Base-by-base conservation (phyloP, 2,113 vertebrate species). In the Microcebus griseorufus region DNA sequence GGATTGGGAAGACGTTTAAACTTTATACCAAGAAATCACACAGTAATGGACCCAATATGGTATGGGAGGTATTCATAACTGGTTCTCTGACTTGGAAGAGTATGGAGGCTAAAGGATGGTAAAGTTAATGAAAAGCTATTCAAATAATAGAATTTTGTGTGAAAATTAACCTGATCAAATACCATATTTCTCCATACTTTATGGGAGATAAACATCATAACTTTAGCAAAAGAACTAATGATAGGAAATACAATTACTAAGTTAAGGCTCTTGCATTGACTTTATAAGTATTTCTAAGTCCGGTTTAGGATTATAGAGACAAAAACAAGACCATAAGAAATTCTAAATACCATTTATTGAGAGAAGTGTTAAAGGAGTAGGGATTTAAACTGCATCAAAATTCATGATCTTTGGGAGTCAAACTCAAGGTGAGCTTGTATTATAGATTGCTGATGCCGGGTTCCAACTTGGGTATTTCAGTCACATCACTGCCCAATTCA, bases 21-120 rank as follows among this genome's bases (percentile, higher is more conserved):
- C 23, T 1, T 97, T 84, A 1, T 89, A 84, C 53, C 51, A 88
- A 94, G 48, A 96, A 95, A 0, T n/a, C 22, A 22, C 48, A 89
- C 32, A 18, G 9, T 82, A 58, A 22, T 42, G n/a, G 29, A 13
- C n/a, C n/a, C 67, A 65, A 51, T 14, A 9, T 80, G 34, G 5
- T 88, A 4, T 60, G 93, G 79, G 48, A 88, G 51, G 48, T 88
- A 45, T 9, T 95, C 29, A 80, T 95, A 87, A 62, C 42, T 89
- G 64, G 9, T 90, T 79, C 22, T 85, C 76, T 96, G 93, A 89
- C 69, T 8, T 93, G 76, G 98, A 97, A 81, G 4, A 94, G 23
- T 87, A 18, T 20, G 65, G 92, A 94, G 34, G 96, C 45, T 3
- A 72, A 7, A 62, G 55, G 58, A 90, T 73, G 18, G 48, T 88